Evolutionary conservation across 2,888 invertebrate genomes (phyloP).

Genomic region (Silvanus unidentatus): DNA sequence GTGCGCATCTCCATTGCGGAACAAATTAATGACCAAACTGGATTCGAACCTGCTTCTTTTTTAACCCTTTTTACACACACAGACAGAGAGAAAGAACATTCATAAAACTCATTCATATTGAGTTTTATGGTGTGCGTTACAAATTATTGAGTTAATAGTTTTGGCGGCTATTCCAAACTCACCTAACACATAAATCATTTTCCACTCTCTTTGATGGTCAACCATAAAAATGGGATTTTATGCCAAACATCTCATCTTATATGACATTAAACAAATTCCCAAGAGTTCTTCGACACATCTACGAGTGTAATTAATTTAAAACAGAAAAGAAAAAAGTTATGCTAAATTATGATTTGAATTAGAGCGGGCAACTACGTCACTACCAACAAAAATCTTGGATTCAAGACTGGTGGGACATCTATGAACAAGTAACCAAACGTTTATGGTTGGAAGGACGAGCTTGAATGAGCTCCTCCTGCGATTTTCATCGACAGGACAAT

Average conservation of each 20-base stretch:
- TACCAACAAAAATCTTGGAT: no score
- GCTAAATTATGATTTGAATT: no score
- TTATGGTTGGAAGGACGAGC: no score
- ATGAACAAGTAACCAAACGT: no score
- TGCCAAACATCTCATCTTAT: not conserved
- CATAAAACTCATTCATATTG: slow-evolving; percentile 24
- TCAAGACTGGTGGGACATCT: no score
- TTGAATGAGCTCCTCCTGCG: slow-evolving; percentile 16
- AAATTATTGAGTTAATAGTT: slow-evolving; percentile 23
- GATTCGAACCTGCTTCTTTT: no score
- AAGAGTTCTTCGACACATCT: no score
- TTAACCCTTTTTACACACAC: no score
- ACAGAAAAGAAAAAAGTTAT: no score
- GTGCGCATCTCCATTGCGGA: slow-evolving; percentile 23
- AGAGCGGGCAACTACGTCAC: no score
- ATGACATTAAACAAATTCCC: no score
- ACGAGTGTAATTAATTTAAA: no score
- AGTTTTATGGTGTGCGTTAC: slow-evolving; percentile 26
- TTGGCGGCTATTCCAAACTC: slow-evolving; percentile 7
- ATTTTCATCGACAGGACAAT: slow-evolving; percentile 17
- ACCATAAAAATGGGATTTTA: slow-evolving; percentile 9
- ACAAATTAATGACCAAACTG: slow-evolving; percentile 23
- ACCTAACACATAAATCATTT: slow-evolving; percentile 11
- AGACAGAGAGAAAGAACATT: not conserved
- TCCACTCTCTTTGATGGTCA: slow-evolving; percentile 5